phyloP scores from a whole-genome alignment of 2,888 invertebrate species.

The Nymphalis c-album region DNA sequence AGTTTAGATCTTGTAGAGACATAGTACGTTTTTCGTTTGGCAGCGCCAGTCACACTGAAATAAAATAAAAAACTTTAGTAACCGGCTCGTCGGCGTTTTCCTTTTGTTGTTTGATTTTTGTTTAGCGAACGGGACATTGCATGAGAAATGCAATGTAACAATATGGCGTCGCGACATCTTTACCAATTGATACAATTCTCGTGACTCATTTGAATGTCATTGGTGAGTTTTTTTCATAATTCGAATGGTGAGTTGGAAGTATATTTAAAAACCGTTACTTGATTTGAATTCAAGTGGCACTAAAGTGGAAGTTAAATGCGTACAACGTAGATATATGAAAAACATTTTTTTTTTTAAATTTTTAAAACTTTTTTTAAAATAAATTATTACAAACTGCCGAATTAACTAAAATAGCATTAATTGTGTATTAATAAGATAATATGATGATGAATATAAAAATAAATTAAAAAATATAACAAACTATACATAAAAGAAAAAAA shows the following conservation, averaged over 20 bases:
- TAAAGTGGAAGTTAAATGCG: too few relatives aligned
- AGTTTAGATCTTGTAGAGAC: constrained; percentile 64
- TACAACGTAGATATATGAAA: too few relatives aligned
- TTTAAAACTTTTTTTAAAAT: too few relatives aligned
- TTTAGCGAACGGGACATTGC: constrained; percentile 78
- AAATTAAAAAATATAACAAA: too few relatives aligned
- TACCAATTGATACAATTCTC: constrained; percentile 54
- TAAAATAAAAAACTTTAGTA: constrained; percentile 80
- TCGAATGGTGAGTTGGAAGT: neutral
- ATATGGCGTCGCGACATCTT: constrained; percentile 70
- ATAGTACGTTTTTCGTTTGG: constrained; percentile 65
- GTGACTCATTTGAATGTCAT: constrained; percentile 44
- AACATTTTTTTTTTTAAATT: too few relatives aligned
- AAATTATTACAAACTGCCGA: too few relatives aligned
- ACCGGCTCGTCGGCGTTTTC: constrained; percentile 79
- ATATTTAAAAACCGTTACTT: too few relatives aligned
- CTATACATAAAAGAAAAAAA: too few relatives aligned
- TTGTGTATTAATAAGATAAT: too few relatives aligned
- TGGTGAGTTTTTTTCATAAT: constrained; percentile 11
- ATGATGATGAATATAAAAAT: too few relatives aligned
- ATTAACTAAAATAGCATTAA: too few relatives aligned
- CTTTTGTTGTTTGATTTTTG: constrained; percentile 78
- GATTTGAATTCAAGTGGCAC: too few relatives aligned
- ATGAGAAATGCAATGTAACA: constrained; percentile 79
- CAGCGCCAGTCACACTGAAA: constrained; percentile 55